Percentiles rank a stretch among this genome's conserved stretches.
Evolutionary conservation across 2,113 vertebrate genomes (phyloP).

Genomic region (Neofelis nebulosa): DNA sequence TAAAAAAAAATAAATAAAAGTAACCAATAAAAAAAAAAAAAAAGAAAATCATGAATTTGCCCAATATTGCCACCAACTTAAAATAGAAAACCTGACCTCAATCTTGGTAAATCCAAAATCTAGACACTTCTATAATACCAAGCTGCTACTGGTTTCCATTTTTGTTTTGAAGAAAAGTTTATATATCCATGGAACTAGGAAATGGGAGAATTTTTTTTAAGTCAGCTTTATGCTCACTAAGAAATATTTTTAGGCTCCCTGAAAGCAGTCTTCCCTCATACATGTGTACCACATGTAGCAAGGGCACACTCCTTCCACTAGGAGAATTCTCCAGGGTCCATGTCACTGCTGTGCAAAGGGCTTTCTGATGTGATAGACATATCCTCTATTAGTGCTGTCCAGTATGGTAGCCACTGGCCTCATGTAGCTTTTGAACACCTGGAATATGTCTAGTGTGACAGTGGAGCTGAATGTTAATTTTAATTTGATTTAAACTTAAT

Average conservation of each 20-base stretch:
- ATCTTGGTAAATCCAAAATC: background rate
- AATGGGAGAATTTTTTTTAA: background rate
- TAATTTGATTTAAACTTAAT: background rate
- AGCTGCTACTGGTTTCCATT: background rate
- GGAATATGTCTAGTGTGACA: background rate
- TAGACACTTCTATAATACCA: background rate
- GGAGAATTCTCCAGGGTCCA: accelerated
- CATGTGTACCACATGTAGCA: background rate
- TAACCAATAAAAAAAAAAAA: background rate
- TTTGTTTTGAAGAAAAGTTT: background rate
- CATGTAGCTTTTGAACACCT: background rate
- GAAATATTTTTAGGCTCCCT: background rate
- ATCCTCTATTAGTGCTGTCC: background rate
- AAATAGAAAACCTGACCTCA: background rate
- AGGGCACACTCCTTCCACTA: background rate
- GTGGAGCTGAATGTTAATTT: background rate
- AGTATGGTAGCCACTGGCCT: background rate
- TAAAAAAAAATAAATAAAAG: no score
- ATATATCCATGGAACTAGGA: background rate
- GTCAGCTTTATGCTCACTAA: background rate
- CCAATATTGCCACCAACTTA: background rate
- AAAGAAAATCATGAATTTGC: background rate
- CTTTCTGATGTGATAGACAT: background rate
- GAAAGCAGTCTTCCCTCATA: background rate
- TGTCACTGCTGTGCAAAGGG: background rate